Percentiles rank a stretch among this genome's conserved stretches.
These are phyloP conservation scores for Silurus meridionalis DNA, from an alignment of 2,113 vertebrate genomes.

Conservation along the genomic window DNA sequence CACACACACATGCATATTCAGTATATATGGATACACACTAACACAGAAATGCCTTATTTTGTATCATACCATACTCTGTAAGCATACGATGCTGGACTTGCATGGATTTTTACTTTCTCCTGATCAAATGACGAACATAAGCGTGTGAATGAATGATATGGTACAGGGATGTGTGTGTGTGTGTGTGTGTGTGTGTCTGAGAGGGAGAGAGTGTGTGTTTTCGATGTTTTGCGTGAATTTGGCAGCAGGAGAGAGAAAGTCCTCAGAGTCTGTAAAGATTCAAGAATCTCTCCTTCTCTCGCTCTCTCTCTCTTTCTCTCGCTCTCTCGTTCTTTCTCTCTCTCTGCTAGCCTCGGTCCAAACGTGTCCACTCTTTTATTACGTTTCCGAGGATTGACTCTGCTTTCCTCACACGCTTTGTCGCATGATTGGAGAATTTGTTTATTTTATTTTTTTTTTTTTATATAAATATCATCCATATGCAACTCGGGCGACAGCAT, in stretches of 20 bases:
- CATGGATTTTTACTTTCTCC: conserved; percentile 87
- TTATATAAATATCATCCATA: conserved; percentile 20
- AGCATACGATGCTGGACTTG: conserved; percentile 99
- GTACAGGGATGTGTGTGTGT: conserved; percentile 38
- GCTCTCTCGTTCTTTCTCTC: conserved; percentile 43
- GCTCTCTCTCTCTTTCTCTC: conserved; percentile 28
- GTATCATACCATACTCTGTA: conserved; percentile 99
- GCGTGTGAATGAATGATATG: conserved; percentile 36
- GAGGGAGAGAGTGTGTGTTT: background rate
- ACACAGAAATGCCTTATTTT: conserved; percentile 99
- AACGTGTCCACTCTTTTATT: conserved; percentile 46
- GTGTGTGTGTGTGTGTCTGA: conserved; percentile 23
- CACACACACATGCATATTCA: conserved; percentile 49
- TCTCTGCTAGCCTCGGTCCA: conserved; percentile 54
- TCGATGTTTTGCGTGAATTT: conserved; percentile 16
- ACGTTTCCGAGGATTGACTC: conserved; percentile 55
- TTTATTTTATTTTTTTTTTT: conserved; percentile 24
- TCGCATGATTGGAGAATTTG: conserved; percentile 32
- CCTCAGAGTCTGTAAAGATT: conserved; percentile 25
- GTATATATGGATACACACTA: conserved; percentile 63
- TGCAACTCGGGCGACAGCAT: conserved; percentile 77
- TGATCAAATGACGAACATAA: conserved; percentile 63
- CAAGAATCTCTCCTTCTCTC: conserved; percentile 27
- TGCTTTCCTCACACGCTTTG: conserved; percentile 22
- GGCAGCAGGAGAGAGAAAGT: conserved; percentile 27